Conservation (phyloP, 2,113 vertebrate genomes). For the Clupea harengus region DNA sequence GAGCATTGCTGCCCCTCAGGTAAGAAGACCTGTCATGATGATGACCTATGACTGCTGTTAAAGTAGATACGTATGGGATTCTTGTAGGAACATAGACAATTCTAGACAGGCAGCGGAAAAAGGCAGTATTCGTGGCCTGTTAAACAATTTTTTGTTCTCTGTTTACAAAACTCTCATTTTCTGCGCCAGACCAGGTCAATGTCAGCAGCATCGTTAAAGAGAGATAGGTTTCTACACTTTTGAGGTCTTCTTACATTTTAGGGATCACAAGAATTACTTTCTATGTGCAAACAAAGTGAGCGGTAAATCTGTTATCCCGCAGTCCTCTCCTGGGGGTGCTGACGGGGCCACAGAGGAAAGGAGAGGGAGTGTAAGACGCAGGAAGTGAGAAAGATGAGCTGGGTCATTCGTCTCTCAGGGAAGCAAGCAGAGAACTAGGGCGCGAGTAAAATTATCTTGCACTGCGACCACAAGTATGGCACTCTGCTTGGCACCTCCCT, state of each 20-base stretch:
- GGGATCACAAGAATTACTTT: not conserved
- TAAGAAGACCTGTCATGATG: conserved; percentile 52
- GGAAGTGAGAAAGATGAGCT: conserved; percentile 50
- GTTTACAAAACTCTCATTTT: not conserved
- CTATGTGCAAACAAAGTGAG: not conserved
- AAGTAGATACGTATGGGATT: conserved; percentile 6
- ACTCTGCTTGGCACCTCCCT: not conserved
- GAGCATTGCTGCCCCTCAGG: conserved; percentile 85
- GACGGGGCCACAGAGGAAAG: not conserved
- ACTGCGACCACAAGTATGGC: conserved; percentile 1
- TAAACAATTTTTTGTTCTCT: not conserved
- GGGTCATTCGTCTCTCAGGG: conserved; percentile 62
- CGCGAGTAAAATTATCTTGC: conserved; percentile 68
- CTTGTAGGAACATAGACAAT: not conserved
- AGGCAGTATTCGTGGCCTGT: not conserved
- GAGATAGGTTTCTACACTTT: not conserved
- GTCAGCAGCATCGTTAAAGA: not conserved
- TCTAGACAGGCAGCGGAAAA: too few species aligned
- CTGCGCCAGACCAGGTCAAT: not conserved
- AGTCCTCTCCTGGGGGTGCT: not conserved
- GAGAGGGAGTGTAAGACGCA: not conserved
- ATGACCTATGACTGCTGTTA: not conserved
- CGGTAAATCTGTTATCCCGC: not conserved
- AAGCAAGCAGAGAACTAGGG: conserved; percentile 63
- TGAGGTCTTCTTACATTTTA: not conserved